These are phyloP conservation scores for Chamaea fasciata DNA, from an alignment of 2,113 vertebrate species.

Conservation along the genomic window DNA sequence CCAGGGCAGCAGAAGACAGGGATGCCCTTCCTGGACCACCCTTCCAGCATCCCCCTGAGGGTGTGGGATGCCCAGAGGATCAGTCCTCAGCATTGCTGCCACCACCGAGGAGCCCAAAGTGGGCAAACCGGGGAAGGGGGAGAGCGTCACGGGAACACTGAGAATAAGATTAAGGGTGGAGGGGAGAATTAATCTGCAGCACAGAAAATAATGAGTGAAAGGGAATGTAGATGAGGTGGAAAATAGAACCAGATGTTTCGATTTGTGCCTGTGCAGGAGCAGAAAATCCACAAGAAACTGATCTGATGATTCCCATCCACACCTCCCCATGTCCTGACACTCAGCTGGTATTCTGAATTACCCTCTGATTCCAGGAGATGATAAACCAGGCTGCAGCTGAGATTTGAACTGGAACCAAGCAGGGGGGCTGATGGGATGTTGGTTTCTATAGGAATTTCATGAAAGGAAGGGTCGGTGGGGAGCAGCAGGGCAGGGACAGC, in stretches of 20 bases:
- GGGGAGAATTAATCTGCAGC: not conserved
- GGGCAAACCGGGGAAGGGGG: not conserved
- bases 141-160: accelerated
- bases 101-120: accelerated
- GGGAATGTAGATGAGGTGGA: slow-evolving; percentile 41
- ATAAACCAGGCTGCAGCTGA: not conserved
- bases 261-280: not conserved
- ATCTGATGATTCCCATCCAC: not conserved
- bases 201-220: not conserved
- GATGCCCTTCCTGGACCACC: not conserved
- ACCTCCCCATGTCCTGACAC: not conserved
- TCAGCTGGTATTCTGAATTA: not conserved
- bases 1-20: not conserved
- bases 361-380: not conserved
- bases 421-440: not conserved
- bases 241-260: slow-evolving; percentile 50
- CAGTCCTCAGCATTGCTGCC: not conserved
- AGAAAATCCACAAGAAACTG: not conserved
- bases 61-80: not conserved
- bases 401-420: not conserved
- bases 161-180: not conserved
- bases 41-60: not conserved
- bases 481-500: not conserved
- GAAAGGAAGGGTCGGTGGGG: not conserved
- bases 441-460: not conserved